Evolutionary conservation across 2,888 invertebrate genomes (phyloP), one percentile per base, ranked within the genome.

Genomic region (Psococerastis gibbosa): DNA sequence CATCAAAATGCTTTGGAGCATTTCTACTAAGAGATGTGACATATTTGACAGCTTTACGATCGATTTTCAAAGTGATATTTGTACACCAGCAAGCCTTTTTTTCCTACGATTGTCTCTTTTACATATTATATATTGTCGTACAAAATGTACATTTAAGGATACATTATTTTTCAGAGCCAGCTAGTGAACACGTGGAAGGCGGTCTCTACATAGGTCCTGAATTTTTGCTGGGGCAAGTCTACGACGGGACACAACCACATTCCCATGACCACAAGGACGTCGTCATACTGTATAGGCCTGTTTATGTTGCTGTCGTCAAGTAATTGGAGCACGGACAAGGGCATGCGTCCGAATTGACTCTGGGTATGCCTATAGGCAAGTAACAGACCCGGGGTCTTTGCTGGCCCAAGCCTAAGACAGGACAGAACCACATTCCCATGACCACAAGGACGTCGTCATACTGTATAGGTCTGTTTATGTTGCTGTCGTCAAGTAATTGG

Each of bases 391-490:
- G 0, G 80, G 81, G 60, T 81, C 82, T 57, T 71, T 79, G 43
- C 60, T 81, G 42, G 80, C 80, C 2, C 78, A 81, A 60, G 82
- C 82, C 3, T 79, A 81, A 56, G 78, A 78, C 57, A 78, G 78
- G 15, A 70, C 68, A 18, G 68, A 67, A 43, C 48, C 43, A 11
- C 50, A 52, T 41, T 47, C 49, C 23, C 49, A 53, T 16, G 60
- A 60, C 5, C 57, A 56, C 45, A 65, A 67, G 43, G 70, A 70
- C 47, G 66, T 70, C 2, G 64, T 75, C 27, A 69, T 78, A 38
- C 64, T 79, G 38, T 79, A 76, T 61, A 66, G 75, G 48, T 74
- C 75, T 3, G 67, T 74, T 32, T 75, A 75, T 57, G 68, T 66
- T 35, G 64, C 66, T 38, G 66, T 68, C 27, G 54, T 53, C 5